Evolutionary conservation across 2,888 invertebrate species (phyloP), one percentile per base, ranked within the genome.

Genomic region (Sinopyrophorus schimmeli): DNA sequence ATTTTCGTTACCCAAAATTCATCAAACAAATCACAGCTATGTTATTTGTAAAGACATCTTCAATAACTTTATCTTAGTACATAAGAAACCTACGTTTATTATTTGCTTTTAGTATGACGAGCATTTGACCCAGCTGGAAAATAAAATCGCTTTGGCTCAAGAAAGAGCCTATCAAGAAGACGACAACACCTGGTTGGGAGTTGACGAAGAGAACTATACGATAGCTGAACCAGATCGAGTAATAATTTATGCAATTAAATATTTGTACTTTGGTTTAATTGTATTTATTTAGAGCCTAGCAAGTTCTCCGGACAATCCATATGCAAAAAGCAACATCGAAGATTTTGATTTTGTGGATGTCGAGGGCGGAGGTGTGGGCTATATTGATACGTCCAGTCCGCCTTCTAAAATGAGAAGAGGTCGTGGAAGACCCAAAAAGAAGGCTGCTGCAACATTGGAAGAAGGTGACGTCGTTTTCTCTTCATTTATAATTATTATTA

Each of bases 91-190:
- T n/a, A n/a, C n/a, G n/a, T n/a, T n/a, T n/a, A n/a, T n/a, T 27
- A 40, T 46, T 38, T 28, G n/a, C 46, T 71, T 74, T 12, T 60
- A 93, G 90, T 90, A 90, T 67, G 88, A 87, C 51, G 92, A 92
- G 47, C 89, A 92, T 73, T 80, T 95, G 16, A 80, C 81, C 0
- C 88, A 89, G 64, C 69, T 95, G 24, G 96, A 96, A 71, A 84
- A 82, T 53, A 92, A 90, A 69, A 92, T 96, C 54, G 78, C 84
- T 2, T 78, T 87, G 55, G 90, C 90, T 0, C 92, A 93, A 70
- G 92, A 93, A 73, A 84, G 90, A 61, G 93, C 92, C 49, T 73
- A 84, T 63, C 73, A 83, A 38, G 93, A 92, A 64, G 91, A 92
- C 59, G 92, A 94, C 59, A 87, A 89, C 49, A 75, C 84, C 14